Evolutionary conservation across 2,888 invertebrate genomes (phyloP).

Genomic region (Polia nebulosa): DNA sequence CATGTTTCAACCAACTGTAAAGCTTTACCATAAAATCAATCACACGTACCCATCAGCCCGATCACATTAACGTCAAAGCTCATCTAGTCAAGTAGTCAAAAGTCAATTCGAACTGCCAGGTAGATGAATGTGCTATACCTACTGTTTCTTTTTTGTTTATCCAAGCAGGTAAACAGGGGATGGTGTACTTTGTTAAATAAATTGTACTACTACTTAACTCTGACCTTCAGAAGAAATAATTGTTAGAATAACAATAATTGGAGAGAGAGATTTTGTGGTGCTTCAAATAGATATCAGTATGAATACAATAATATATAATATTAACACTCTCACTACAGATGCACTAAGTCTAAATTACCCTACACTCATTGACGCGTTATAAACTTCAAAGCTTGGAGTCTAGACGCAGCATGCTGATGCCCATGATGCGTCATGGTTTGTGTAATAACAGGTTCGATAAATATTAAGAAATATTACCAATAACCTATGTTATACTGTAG

Average conservation of each 20-base stretch:
- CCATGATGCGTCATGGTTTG: too few relatives aligned
- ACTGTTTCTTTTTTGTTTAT: slow-evolving; percentile 33
- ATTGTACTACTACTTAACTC: slow-evolving; percentile 2
- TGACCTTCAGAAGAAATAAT: slow-evolving; percentile 21
- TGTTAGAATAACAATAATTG: neutral
- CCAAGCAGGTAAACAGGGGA: slow-evolving; percentile 13
- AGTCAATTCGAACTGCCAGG: slow-evolving; percentile 29
- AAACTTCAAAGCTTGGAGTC: too few relatives aligned
- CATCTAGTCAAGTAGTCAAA: slow-evolving; percentile 32
- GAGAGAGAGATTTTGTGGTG: neutral
- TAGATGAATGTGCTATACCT: slow-evolving; percentile 32
- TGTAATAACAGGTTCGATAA: too few relatives aligned
- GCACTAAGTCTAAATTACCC: too few relatives aligned
- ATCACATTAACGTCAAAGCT: slow-evolving; percentile 44
- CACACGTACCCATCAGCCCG: slow-evolving; percentile 29
- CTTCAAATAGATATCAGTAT: neutral
- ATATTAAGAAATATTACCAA: too few relatives aligned
- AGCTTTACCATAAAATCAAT: slow-evolving; percentile 40
- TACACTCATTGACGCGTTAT: too few relatives aligned
- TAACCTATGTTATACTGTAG: too few relatives aligned
- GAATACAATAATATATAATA: too few relatives aligned
- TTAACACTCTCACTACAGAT: too few relatives aligned
- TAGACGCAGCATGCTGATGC: too few relatives aligned
- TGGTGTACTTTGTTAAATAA: slow-evolving; percentile 16
- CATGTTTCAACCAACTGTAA: neutral